Evolutionary conservation across 2,797 vertebrate species (phyloP).

Genomic region (Spinibarbus caldwelli): DNA sequence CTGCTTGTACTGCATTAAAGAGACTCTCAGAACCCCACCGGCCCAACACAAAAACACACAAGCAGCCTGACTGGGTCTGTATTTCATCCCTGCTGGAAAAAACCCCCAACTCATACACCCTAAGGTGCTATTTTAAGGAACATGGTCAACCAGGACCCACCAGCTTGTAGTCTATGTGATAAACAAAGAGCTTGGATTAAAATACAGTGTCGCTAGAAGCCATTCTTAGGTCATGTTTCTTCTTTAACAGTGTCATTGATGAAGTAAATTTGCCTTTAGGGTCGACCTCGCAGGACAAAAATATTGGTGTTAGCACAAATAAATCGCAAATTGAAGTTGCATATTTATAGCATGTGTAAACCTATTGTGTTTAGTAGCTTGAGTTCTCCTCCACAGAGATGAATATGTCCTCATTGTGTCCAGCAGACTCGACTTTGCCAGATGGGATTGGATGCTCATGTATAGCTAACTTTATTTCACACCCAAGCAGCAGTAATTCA

Average conservation of each 20-base stretch:
- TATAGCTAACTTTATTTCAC: slow-evolving; percentile 4
- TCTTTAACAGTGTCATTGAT: neutral
- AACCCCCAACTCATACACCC: neutral
- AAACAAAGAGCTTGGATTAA: slow-evolving; percentile 16
- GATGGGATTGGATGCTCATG: neutral
- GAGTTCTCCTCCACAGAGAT: slow-evolving; percentile 7
- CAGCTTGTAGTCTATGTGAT: neutral
- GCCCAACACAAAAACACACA: slow-evolving; percentile 23
- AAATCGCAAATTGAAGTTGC: neutral
- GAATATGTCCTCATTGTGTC: slow-evolving; percentile 26
- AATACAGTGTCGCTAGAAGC: neutral
- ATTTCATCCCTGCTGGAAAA: slow-evolving; percentile 14
- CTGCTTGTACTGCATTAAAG: slow-evolving; percentile 68
- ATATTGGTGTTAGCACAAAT: slow-evolving; percentile 8
- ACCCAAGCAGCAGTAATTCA: neutral
- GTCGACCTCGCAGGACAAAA: neutral
- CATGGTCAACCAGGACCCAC: neutral
- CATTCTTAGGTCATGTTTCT: neutral
- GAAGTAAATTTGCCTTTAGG: neutral
- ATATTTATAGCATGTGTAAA: neutral
- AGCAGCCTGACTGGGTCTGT: slow-evolving; percentile 19
- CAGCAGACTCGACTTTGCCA: neutral
- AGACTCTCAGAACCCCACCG: slow-evolving; percentile 51
- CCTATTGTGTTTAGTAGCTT: slow-evolving; percentile 23
- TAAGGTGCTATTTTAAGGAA: neutral